Conservation (phyloP, 2,113 vertebrate species). For the Nycticorax nycticorax region DNA sequence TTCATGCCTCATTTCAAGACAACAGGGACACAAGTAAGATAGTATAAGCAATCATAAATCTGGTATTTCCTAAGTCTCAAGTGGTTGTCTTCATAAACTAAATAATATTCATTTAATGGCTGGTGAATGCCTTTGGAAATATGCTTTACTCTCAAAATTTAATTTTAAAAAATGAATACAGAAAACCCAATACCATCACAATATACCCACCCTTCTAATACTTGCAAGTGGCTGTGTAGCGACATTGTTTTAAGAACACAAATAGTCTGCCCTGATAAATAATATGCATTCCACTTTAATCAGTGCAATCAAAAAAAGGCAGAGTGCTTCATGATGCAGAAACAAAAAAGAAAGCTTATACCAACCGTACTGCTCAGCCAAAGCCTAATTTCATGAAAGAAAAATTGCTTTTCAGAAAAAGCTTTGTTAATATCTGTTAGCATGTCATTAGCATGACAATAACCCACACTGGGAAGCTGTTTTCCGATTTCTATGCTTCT, state of each 20-base stretch:
- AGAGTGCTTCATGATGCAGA: not conserved
- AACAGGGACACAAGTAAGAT: not conserved
- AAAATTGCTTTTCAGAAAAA: constrained; percentile 28
- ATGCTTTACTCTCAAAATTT: not conserved
- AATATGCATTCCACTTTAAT: constrained; percentile 1
- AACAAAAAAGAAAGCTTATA: not conserved
- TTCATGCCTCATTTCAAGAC: not conserved
- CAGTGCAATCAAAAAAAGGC: not conserved
- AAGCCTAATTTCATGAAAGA: constrained; percentile 34
- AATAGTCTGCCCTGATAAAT: not conserved
- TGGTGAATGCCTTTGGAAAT: not conserved
- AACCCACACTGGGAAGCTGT: not conserved
- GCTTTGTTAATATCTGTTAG: constrained; percentile 7
- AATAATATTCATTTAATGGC: not conserved
- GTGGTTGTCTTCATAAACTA: not conserved
- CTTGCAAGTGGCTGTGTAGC: not conserved
- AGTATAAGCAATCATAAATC: not conserved
- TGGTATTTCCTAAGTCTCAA: not conserved
- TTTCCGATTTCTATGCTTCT: not conserved
- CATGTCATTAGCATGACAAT: constrained; percentile 49
- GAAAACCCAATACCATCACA: not conserved
- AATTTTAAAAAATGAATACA: not conserved
- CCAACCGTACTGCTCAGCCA: not conserved
- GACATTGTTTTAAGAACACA: not conserved
- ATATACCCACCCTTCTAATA: not conserved